Base-by-base conservation (phyloP, 2,113 vertebrate genomes). In the Setophaga coronata region DNA sequence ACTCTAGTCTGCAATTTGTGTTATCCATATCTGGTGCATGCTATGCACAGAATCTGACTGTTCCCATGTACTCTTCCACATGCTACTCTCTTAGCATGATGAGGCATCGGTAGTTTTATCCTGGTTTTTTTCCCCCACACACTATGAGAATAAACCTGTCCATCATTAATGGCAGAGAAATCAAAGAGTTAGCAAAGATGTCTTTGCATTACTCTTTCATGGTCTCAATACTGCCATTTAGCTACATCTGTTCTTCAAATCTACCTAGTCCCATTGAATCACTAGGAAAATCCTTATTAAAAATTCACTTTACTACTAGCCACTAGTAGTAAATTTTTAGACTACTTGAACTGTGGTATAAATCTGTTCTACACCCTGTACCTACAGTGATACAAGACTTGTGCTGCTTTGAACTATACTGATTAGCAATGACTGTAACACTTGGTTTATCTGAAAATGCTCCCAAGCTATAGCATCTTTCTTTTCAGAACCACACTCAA, bases 21-120 rank as follows among this genome's bases (percentile, higher is more conserved):
- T 57, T 73, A 72, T 21, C 43, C 6, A 0, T 40, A 45, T 4
- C 20, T 70, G n/a, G 26, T 18, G 16, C 33, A 77, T 0, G 0
- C 34, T 42, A 19, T 40, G 60, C 56, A 94, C 29, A 67, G 61
- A 62, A 81, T 74, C 31, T 21, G 20, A 61, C 3, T 36, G 40
- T 34, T 87, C 28, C 48, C 71, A 67, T 0, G 7, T 61, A 60
- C 25, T 82, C 48, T 43, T 82, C n/a, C 48, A 54, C 48, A 17
- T 25, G 33, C 18, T 21, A 24, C 21, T 67, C 69, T 21, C 26
- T n/a, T 77, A 45, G 25, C 25, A 45, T 0, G 2, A 70, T 1
- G 9, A 82, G 71, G 3, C 25, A 71, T 26, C 48, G 42, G 51
- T 24, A 71, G 18, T 47, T 82, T 50, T 36, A 34, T 25, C 7